phyloP scores from a whole-genome alignment of 2,888 invertebrate genomes.

The Nephrotoma appendiculata region DNA sequence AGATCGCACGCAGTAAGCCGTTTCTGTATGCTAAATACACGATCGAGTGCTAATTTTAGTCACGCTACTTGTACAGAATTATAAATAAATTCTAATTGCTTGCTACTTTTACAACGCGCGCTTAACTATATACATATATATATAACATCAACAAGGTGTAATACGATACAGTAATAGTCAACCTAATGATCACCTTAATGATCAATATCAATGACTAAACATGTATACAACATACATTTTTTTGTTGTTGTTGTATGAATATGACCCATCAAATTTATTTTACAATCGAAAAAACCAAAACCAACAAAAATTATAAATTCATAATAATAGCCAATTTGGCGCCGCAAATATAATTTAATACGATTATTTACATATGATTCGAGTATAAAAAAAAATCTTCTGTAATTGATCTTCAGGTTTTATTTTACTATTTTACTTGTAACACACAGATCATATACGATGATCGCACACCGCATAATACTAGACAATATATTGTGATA shows the following conservation, averaged over 20 bases:
- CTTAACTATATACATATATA: background rate
- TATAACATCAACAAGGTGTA: background rate
- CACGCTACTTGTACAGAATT: background rate
- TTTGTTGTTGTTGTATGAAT: background rate
- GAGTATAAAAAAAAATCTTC: background rate
- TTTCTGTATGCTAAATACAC: background rate
- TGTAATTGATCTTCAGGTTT: background rate
- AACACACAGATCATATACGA: background rate
- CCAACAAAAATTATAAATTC: background rate
- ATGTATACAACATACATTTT: background rate
- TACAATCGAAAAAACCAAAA: background rate
- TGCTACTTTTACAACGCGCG: no score
- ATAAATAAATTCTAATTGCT: no score
- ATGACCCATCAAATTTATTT: background rate
- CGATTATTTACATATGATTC: background rate
- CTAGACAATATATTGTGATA: background rate
- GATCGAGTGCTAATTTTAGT: background rate
- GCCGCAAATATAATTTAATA: background rate
- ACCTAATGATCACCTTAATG: background rate
- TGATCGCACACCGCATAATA: background rate
- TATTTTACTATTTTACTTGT: background rate
- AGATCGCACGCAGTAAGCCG: background rate
- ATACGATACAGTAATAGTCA: background rate
- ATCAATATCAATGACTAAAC: background rate
- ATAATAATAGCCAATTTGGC: background rate